Evolutionary conservation across 64 coral and sea anemone genomes (phyloP).

Genomic region (Trachythela sp.): DNA sequence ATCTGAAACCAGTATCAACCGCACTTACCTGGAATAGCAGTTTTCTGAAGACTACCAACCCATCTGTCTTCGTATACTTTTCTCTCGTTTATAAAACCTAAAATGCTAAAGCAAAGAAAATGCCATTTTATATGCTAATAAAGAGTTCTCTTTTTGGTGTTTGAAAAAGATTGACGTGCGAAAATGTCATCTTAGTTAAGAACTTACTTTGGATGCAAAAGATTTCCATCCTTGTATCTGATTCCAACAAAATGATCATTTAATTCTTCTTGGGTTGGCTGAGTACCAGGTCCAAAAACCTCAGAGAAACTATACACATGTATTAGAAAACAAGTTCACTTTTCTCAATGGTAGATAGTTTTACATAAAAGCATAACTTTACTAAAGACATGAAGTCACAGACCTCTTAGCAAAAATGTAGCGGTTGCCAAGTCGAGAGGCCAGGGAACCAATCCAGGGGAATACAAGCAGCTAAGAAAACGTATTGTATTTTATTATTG

Average conservation of each 20-base stretch:
- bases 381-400: no score
- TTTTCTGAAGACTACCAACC: conserved; percentile 9
- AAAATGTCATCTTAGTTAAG: not conserved
- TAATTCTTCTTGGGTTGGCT: conserved; percentile 49
- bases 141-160: no score
- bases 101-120: not conserved
- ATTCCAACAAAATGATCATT: conserved; percentile 17
- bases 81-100: not conserved
- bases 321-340: not conserved
- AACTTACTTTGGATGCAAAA: conserved; percentile 1
- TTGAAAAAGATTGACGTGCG: no score
- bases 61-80: not conserved
- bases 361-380: no score
- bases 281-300: conserved; percentile 69
- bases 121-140: no score
- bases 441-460: not conserved
- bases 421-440: not conserved
- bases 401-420: not conserved
- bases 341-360: not conserved
- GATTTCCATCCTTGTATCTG: not conserved
- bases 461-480: not conserved
- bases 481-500: no score
- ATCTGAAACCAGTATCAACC: no score
- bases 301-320: conserved; percentile 54
- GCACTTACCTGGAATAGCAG: not conserved